Conservation (phyloP, 1,140 invertebrate genomes). For the Diorhabda elongata region DNA sequence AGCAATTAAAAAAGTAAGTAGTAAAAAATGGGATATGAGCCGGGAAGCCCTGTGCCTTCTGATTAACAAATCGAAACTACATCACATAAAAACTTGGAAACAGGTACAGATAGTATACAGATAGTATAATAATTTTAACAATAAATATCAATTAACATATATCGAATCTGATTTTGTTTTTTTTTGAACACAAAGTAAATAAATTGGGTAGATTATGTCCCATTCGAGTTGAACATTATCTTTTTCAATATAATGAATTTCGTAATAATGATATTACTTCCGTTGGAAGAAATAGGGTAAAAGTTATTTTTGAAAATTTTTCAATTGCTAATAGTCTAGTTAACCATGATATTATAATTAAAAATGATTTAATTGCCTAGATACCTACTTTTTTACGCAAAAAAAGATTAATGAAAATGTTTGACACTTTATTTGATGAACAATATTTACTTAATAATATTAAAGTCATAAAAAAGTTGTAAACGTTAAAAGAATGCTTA, state of each 20-base stretch:
- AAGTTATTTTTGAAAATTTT: conserved; percentile 2
- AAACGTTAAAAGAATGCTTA: background rate
- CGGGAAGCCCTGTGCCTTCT: no score
- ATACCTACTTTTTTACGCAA: conserved; percentile 1
- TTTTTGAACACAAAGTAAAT: background rate
- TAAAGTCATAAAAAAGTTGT: background rate
- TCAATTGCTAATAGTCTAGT: background rate
- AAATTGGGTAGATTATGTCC: background rate
- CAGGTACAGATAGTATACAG: no score
- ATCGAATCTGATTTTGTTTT: background rate
- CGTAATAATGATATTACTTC: conserved; percentile 1
- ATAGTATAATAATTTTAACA: background rate
- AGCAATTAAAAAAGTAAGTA: no score
- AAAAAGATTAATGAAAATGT: background rate
- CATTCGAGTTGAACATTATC: background rate
- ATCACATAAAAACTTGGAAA: no score
- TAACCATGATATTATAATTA: background rate
- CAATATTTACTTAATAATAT: background rate
- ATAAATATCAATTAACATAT: background rate
- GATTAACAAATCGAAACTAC: no score
- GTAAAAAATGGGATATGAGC: no score
- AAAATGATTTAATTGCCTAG: background rate
- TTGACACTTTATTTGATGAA: background rate
- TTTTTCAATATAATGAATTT: background rate
- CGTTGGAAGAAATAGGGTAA: background rate